Conservation (phyloP, 2,113 vertebrate genomes). For the Dicrurus megarhynchus region DNA sequence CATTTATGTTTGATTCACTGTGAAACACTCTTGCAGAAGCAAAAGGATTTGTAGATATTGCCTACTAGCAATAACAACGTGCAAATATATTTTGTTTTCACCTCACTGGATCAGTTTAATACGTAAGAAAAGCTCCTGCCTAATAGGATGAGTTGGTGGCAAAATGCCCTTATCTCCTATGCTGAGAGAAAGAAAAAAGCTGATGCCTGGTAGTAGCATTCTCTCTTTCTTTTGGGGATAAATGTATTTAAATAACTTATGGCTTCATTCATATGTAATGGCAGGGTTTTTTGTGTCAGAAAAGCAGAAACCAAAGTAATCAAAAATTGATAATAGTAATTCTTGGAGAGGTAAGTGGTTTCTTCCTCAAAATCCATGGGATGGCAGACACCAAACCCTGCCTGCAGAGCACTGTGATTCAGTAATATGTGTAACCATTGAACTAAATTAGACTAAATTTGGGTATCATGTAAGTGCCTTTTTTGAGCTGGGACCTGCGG, state of each 20-base stretch:
- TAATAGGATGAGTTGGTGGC: not conserved
- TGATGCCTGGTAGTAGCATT: not conserved
- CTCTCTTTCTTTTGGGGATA: not conserved
- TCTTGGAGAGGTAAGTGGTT: not conserved
- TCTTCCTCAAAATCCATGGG: not conserved
- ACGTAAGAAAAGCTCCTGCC: not conserved
- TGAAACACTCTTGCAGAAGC: not conserved
- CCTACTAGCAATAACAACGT: not conserved
- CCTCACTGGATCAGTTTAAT: not conserved
- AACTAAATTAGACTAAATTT: not conserved
- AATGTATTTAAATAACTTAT: not conserved
- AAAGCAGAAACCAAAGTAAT: not conserved
- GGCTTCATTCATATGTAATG: not conserved
- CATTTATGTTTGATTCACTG: not conserved
- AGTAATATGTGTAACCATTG: not conserved
- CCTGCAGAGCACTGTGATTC: not conserved
- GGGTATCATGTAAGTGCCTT: not conserved
- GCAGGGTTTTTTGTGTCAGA: not conserved
- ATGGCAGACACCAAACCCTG: not conserved
- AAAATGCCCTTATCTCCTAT: not conserved
- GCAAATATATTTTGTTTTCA: not conserved
- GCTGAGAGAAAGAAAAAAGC: not conserved
- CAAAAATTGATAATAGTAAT: not conserved
- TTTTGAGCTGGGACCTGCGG: not conserved
- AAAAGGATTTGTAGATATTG: not conserved